Evolutionary conservation across 2,888 invertebrate species (phyloP).

Genomic region (Spodoptera littoralis): DNA sequence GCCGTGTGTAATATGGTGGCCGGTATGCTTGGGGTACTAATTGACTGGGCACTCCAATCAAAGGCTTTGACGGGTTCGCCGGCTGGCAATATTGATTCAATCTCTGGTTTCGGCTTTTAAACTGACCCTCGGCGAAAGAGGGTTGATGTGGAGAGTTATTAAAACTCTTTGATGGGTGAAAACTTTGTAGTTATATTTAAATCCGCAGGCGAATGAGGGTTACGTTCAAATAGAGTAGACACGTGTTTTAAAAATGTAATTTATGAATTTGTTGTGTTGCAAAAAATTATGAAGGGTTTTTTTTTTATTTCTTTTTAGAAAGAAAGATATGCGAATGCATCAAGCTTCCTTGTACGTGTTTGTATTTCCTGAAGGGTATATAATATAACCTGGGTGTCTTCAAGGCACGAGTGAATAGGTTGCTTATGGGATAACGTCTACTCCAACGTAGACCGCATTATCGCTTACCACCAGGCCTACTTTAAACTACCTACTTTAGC

Average conservation of each 20-base stretch:
- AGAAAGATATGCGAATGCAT: too few species aligned
- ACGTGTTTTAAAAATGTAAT: not conserved
- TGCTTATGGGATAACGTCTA: too few species aligned
- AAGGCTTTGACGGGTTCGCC: slow-evolving; percentile 19
- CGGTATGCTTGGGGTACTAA: slow-evolving; percentile 35
- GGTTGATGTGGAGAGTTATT: slow-evolving; percentile 26
- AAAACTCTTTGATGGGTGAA: slow-evolving; percentile 44
- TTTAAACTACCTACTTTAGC: too few species aligned
- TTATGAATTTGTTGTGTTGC: too few species aligned
- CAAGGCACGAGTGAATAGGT: too few species aligned
- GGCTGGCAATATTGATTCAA: slow-evolving; percentile 42
- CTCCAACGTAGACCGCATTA: too few species aligned
- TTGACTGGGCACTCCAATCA: slow-evolving; percentile 38
- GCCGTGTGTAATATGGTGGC: not conserved
- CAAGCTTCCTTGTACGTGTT: too few species aligned
- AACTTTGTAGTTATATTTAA: slow-evolving; percentile 12
- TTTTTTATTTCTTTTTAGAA: too few species aligned
- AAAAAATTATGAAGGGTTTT: too few species aligned
- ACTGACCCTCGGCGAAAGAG: slow-evolving; percentile 20
- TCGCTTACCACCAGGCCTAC: too few species aligned
- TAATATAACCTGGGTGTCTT: too few species aligned
- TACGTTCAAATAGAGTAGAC: not conserved
- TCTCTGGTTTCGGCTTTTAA: slow-evolving; percentile 16
- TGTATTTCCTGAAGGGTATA: too few species aligned
- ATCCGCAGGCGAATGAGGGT: not conserved